A percentile compares a stretch with the other conserved stretches of the same genome.
Conservation (phyloP, 2,113 vertebrate species). For the Stigmatopora nigra region DNA sequence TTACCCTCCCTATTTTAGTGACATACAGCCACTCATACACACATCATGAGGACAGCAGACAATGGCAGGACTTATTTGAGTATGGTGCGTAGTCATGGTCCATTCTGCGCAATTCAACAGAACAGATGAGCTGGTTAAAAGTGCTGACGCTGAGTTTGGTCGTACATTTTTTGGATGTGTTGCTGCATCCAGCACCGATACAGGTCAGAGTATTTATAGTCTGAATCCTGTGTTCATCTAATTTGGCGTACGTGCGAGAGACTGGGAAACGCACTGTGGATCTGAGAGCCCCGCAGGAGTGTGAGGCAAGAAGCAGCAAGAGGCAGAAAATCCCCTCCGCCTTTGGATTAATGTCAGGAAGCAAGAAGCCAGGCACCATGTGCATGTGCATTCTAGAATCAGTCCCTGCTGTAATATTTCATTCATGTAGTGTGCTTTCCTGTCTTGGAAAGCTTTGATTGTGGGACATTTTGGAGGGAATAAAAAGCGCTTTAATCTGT, state of each 20-base stretch:
- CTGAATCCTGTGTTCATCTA: constrained; percentile 38
- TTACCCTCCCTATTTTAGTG: constrained; percentile 22
- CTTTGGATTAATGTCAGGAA: constrained; percentile 67
- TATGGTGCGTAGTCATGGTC: constrained; percentile 26
- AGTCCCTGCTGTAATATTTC: constrained; percentile 18
- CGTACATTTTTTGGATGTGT: constrained; percentile 14
- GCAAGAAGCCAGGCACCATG: constrained; percentile 51
- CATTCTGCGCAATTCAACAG: constrained; percentile 43
- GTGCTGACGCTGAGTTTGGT: constrained; percentile 46
- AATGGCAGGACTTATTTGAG: constrained; percentile 7
- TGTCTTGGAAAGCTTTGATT: constrained; percentile 6
- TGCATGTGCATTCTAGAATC: constrained; percentile 34
- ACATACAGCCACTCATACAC: constrained; percentile 41
- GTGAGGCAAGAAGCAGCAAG: constrained; percentile 69
- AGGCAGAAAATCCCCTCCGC: constrained; percentile 62
- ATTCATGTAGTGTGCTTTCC: constrained; percentile 8
- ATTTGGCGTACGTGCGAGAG: constrained; percentile 35
- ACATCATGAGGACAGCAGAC: constrained; percentile 31
- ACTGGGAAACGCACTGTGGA: constrained; percentile 45
- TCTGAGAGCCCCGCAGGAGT: constrained; percentile 60
- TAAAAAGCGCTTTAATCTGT: neutral
- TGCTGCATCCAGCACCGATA: constrained; percentile 38
- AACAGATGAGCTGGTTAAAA: constrained; percentile 49
- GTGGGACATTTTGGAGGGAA: neutral
- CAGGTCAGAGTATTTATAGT: constrained; percentile 59